Conservation (phyloP, 2,797 vertebrate genomes). For the Tapera naevia region DNA sequence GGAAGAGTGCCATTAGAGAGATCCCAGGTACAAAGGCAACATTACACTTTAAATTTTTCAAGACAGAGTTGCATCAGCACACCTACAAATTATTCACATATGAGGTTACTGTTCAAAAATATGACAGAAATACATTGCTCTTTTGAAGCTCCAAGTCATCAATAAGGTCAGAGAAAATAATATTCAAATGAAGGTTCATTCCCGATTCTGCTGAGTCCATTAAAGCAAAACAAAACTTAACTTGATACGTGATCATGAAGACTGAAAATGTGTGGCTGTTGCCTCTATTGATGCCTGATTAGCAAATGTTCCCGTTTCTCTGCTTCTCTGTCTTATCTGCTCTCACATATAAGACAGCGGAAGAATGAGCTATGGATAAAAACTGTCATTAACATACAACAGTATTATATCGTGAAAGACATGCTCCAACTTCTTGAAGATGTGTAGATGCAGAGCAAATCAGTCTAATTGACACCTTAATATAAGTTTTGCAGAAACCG, state of each 20-base stretch:
- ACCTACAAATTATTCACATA: background rate
- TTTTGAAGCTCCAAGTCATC: background rate
- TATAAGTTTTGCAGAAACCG: background rate
- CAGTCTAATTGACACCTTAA: background rate
- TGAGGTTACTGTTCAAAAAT: background rate
- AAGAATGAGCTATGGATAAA: background rate
- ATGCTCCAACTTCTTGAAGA: background rate
- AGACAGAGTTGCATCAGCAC: background rate
- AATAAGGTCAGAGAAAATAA: background rate
- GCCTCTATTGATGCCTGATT: background rate
- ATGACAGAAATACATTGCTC: background rate
- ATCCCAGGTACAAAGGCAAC: background rate
- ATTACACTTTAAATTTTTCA: conserved; percentile 3
- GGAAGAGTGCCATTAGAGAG: background rate
- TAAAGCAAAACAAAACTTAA: conserved; percentile 24
- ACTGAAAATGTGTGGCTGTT: background rate
- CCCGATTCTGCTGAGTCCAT: background rate
- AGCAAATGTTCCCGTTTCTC: background rate
- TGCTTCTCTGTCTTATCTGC: background rate
- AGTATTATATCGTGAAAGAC: background rate
- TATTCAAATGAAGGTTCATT: conserved; percentile 32
- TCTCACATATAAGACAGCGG: background rate
- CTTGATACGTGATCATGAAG: background rate
- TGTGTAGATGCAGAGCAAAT: background rate
- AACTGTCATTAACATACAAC: background rate